Percentiles rank a stretch among this genome's conserved stretches.
Conservation (phyloP, 2,888 invertebrate species). For the Onthophagus sagittarius region DNA sequence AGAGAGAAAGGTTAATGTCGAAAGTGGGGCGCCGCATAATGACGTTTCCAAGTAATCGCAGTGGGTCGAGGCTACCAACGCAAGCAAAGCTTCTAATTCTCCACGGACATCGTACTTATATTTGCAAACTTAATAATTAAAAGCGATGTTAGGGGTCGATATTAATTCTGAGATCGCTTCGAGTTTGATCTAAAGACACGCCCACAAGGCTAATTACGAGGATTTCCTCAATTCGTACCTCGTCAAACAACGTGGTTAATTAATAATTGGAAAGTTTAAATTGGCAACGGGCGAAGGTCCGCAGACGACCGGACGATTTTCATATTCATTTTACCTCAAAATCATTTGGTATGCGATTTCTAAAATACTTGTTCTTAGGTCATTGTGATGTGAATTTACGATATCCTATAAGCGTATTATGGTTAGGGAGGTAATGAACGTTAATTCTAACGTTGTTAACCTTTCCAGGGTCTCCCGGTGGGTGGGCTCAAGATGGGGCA, state of each 20-base stretch:
- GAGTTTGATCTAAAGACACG: not conserved
- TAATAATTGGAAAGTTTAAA: not conserved
- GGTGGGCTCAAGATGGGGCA: not conserved
- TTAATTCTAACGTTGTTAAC: not conserved
- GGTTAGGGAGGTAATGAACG: not conserved
- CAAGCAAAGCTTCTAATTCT: not conserved
- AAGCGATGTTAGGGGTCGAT: not conserved
- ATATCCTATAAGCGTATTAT: not conserved
- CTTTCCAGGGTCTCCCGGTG: not conserved
- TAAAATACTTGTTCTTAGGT: no score
- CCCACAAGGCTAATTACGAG: not conserved
- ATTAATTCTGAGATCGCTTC: not conserved
- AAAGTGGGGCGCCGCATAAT: conserved; percentile 1
- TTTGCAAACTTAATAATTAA: not conserved
- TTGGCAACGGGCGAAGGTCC: not conserved
- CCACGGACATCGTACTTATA: not conserved
- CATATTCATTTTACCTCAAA: not conserved
- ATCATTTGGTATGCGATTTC: no score
- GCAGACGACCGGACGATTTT: not conserved
- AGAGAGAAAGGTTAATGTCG: not conserved
- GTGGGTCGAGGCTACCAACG: not conserved
- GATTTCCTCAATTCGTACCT: not conserved
- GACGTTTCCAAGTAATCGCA: conserved; percentile 5
- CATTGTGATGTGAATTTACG: not conserved
- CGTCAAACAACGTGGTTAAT: not conserved